phyloP scores from a whole-genome alignment of 92 coral and sea anemone genomes.

The Pocillopora grandis region DNA sequence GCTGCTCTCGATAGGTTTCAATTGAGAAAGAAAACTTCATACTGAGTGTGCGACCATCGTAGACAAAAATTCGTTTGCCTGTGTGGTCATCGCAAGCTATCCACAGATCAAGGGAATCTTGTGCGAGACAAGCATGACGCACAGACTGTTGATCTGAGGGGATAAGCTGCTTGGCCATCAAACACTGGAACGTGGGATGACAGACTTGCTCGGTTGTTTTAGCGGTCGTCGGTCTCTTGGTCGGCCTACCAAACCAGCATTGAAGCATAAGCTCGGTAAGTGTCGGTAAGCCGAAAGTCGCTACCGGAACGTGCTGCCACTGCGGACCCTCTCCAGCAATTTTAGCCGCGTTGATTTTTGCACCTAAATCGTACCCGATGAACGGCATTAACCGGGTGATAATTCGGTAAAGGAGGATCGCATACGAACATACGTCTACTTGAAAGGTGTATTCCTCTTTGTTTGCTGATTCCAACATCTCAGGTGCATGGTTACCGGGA shows the following conservation, averaged over 20 bases:
- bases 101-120: too few relatives aligned
- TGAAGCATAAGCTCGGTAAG: slow-evolving; percentile 89
- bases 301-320: slow-evolving; percentile 55
- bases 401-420: slow-evolving; percentile 81
- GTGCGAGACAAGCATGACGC: too few relatives aligned
- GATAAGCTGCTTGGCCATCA: slow-evolving; percentile 74
- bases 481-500: slow-evolving; percentile 84
- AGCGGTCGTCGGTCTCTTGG: slow-evolving; percentile 66
- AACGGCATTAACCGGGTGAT: slow-evolving; percentile 82
- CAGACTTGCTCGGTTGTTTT: slow-evolving; percentile 80
- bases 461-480: slow-evolving; percentile 83
- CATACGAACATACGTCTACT: slow-evolving; percentile 93
- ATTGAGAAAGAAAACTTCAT: slow-evolving; percentile 74
- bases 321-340: slow-evolving; percentile 76
- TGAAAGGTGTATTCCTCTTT: slow-evolving; percentile 80
- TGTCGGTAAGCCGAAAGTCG: slow-evolving; percentile 81
- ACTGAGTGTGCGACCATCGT: slow-evolving; percentile 63
- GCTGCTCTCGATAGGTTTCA: slow-evolving; percentile 60
- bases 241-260: slow-evolving; percentile 81
- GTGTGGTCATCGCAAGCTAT: slow-evolving; percentile 78
- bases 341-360: slow-evolving; percentile 73
- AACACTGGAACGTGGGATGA: slow-evolving; percentile 84
- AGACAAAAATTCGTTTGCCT: slow-evolving; percentile 71
- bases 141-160: too few relatives aligned
- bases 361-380: slow-evolving; percentile 54